A percentile compares a stretch with the other conserved stretches of the same genome.
These are phyloP conservation scores for Drosophila percnosoma DNA, from an alignment of 2,888 invertebrate species.

Conservation along the genomic window DNA sequence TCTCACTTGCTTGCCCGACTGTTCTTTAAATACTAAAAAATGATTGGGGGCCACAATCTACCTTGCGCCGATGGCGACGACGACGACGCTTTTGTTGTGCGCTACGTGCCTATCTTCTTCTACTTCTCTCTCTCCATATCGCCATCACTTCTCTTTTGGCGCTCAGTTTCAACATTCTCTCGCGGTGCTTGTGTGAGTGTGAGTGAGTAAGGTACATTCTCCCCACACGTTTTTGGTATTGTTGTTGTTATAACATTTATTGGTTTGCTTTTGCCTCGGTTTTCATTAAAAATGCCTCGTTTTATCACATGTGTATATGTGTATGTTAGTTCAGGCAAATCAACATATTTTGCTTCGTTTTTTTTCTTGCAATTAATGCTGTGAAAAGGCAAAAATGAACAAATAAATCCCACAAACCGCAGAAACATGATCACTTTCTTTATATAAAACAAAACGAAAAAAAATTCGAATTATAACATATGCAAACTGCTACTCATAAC, in stretches of 20 bases:
- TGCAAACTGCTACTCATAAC: conserved; percentile 14
- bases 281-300: conserved; percentile 16
- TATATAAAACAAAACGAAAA: background rate
- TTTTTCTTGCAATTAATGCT: background rate
- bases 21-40: conserved; percentile 78
- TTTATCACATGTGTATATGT: background rate
- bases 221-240: conserved; percentile 16
- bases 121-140: conserved; percentile 51
- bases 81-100: conserved; percentile 52
- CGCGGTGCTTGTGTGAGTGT: background rate
- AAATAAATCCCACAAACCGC: too few species aligned
- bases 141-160: conserved; percentile 40
- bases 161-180: conserved; percentile 46
- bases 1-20: conserved; percentile 81
- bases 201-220: conserved; percentile 34
- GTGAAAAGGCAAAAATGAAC: background rate
- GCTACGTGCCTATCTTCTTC: conserved; percentile 59
- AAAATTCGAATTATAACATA: conserved; percentile 23
- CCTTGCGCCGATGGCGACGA: conserved; percentile 53
- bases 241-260: conserved; percentile 35
- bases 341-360: background rate
- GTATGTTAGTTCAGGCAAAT: background rate
- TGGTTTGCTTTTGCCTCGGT: conserved; percentile 22
- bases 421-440: background rate
- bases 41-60: conserved; percentile 67